Base-by-base conservation (phyloP, 2,888 invertebrate genomes). In the Lordiphosa andalusiaca region DNA sequence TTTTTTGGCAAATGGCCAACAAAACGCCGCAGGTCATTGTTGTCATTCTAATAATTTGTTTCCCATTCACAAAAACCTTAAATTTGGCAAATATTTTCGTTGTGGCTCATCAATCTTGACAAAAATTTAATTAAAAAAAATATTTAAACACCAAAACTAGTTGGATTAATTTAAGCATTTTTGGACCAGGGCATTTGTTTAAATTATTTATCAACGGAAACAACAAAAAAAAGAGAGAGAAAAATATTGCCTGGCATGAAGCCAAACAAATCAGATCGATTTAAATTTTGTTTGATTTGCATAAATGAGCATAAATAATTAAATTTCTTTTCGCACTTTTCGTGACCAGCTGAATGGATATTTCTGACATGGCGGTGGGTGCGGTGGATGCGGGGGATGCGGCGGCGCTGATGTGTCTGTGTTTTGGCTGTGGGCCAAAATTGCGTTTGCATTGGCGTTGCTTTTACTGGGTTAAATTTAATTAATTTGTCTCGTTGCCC, bases 401-500 rank as follows among this genome's bases (percentile, higher is more conserved):
- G 10, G 6, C 4, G 9, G 61, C 16, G 53, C n/a, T n/a, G n/a
- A 46, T 40, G 9, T 35, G 35, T 38, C 36, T 46, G 39, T 42
- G 37, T 42, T 39, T 73, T 77, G 84, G 77, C 80, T 49, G 38
- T 42, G 23, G 40, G 84, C 77, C 78, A 74, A 71, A 64, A 62
- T 40, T 21, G 54, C 63, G 44, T 68, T 82, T 74, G 60, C 76
- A 76, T 63, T 73, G 56, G 62, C 73, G 63, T 44, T 53, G 44
- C 53, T 67, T 67, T 84, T 84, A 84, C 67, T 78, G 83, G 78
- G 78, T 78, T 78, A 78, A 84, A 78, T 82, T 78, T 83, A 84
- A 78, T 78, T 78, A 84, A 78, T 78, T 78, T 84, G 80, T 80
- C 73, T 72, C 85, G 67, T 59, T 59, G 64, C 50, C 62, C 40